Conservation (phyloP, 2,113 vertebrate genomes). For the Tachuris rubrigastra region DNA sequence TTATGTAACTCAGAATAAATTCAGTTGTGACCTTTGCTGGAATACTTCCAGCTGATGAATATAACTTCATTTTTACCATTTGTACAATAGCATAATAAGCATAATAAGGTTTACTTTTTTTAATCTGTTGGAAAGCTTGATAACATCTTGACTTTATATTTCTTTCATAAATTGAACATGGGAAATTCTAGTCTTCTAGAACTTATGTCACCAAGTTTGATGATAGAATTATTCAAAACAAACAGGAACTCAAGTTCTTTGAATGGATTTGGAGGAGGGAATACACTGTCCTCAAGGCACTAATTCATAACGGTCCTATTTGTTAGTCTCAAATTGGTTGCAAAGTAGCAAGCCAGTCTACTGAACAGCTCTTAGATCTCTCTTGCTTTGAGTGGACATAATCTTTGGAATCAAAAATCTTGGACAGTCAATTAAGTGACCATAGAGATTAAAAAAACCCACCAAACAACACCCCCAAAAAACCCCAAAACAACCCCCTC, state of each 20-base stretch:
- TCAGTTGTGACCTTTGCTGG: background rate
- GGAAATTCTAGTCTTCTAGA: background rate
- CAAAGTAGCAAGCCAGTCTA: background rate
- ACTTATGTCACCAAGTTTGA: background rate
- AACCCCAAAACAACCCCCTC: accelerated
- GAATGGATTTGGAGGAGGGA: background rate
- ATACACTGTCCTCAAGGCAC: accelerated
- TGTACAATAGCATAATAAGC: background rate
- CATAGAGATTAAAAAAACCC: background rate
- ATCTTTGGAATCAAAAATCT: background rate
- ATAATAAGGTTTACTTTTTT: background rate
- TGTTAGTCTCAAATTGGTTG: background rate
- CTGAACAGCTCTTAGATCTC: background rate
- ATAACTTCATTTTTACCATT: background rate
- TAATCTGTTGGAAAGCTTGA: background rate
- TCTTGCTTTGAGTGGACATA: background rate
- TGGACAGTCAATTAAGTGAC: accelerated
- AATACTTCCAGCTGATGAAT: background rate
- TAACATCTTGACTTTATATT: background rate
- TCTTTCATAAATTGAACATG: background rate
- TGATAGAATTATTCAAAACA: background rate
- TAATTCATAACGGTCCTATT: background rate
- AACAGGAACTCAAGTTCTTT: background rate
- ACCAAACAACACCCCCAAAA: background rate
- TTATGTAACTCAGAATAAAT: background rate